Conservation (phyloP, 2,888 invertebrate species). For the Iphiclides podalirius region DNA sequence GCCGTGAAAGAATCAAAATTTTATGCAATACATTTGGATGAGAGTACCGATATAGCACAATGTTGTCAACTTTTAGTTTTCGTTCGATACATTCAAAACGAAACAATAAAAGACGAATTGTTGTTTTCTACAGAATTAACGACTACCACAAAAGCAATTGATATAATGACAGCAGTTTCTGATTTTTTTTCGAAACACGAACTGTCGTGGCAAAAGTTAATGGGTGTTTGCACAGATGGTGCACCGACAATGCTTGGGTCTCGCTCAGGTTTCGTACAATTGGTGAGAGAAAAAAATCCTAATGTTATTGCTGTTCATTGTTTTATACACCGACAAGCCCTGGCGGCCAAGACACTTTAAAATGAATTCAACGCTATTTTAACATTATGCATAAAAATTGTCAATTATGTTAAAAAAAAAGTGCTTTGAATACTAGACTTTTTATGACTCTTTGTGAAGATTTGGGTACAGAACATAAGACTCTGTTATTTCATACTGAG, state of each 20-base stretch:
- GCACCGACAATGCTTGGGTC: constrained; percentile 34
- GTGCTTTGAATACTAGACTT: no score
- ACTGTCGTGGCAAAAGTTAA: constrained; percentile 30
- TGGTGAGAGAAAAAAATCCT: constrained; percentile 30
- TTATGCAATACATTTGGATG: constrained; percentile 31
- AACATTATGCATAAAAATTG: no score
- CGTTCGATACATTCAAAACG: constrained; percentile 30
- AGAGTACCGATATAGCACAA: constrained; percentile 6
- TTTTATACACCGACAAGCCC: no score
- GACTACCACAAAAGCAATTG: no score
- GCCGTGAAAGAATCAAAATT: constrained; percentile 10
- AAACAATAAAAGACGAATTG: constrained; percentile 17
- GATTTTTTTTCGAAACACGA: no score
- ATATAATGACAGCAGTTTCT: no score
- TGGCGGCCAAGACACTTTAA: no score
- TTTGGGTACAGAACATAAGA: constrained; percentile 17
- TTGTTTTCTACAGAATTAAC: no score
- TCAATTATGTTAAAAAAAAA: no score
- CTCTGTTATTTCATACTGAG: constrained; percentile 3
- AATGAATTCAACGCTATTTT: no score
- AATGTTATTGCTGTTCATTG: no score
- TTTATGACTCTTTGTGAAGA: no score
- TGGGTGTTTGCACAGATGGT: constrained; percentile 33
- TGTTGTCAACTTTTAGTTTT: constrained; percentile 34
- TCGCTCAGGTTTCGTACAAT: constrained; percentile 30